Evolutionary conservation across 2,113 vertebrate genomes (phyloP).

Genomic region (Mus musculus): DNA sequence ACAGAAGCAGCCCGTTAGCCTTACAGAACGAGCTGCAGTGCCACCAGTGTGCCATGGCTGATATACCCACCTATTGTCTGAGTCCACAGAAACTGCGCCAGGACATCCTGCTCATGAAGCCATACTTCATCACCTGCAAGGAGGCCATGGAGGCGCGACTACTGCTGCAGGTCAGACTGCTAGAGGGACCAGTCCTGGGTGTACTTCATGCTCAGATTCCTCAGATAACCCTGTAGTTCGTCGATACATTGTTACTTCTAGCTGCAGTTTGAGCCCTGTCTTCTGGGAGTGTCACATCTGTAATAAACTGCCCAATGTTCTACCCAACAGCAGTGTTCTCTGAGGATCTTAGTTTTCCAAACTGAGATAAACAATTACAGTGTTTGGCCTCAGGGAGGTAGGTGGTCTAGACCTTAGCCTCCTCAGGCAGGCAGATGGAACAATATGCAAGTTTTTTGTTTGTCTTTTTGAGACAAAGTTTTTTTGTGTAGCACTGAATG

Average conservation of each 20-base stretch:
- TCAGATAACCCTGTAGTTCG: no score
- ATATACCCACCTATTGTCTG: not conserved
- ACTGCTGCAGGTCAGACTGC: conserved; percentile 92
- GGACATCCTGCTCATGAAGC: conserved; percentile 99
- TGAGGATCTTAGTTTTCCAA: no score
- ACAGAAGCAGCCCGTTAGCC: not conserved
- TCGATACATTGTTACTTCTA: rapidly evolving
- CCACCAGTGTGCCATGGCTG: not conserved
- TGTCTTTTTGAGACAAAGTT: not conserved
- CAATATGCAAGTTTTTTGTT: not conserved
- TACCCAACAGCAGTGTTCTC: not conserved
- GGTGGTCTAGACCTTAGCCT: not conserved
- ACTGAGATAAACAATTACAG: rapidly evolving
- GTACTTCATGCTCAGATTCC: rapidly evolving
- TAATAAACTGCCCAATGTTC: not conserved
- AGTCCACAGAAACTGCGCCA: conserved; percentile 95
- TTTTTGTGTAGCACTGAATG: not conserved
- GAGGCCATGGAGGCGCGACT: conserved; percentile 97
- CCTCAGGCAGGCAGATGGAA: not conserved
- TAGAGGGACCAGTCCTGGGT: not conserved
- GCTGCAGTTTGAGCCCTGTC: not conserved
- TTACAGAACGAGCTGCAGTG: rapidly evolving
- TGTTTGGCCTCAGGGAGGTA: not conserved
- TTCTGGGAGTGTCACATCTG: not conserved
- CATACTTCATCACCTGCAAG: conserved; percentile 98